Evolutionary conservation across 2,888 invertebrate species (phyloP).

Genomic region (Gastracanthus pulcherrimus): DNA sequence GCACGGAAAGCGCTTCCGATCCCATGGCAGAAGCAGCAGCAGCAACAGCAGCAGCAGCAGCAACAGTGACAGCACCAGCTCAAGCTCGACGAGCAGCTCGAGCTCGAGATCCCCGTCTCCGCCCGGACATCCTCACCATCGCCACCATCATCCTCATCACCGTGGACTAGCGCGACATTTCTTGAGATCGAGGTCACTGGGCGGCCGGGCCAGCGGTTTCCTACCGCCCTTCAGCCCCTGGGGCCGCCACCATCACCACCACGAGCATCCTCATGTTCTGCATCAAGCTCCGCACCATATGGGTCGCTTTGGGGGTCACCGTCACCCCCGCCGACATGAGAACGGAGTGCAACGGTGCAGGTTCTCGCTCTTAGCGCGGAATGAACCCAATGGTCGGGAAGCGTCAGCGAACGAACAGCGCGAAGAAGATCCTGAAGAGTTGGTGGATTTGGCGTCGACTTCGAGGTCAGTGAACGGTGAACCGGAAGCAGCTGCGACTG

Average conservation of each 20-base stretch:
- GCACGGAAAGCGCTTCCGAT: not conserved
- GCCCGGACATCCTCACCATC: not conserved
- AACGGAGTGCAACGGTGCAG: not conserved
- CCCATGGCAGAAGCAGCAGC: not conserved
- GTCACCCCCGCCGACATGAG: not conserved
- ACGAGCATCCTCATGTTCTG: not conserved
- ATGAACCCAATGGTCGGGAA: conserved; percentile 6
- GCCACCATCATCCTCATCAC: not conserved
- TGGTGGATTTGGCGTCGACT: not conserved
- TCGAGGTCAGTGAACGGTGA: not conserved
- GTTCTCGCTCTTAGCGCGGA: not conserved
- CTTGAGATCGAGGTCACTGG: conserved; percentile 24
- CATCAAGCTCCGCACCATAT: not conserved
- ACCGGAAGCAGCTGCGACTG: not conserved
- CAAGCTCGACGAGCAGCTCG: conserved; percentile 2
- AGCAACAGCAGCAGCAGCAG: not conserved
- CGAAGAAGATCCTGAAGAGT: not conserved
- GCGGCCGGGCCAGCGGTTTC: not conserved
- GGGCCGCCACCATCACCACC: not conserved
- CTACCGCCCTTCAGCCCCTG: not conserved
- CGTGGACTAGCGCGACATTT: not conserved
- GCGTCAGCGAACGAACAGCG: not conserved
- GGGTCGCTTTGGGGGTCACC: not conserved
- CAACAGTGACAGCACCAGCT: not conserved
- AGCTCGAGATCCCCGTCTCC: conserved; percentile 15